Evolutionary conservation across 1,140 invertebrate genomes (phyloP).

Genomic region (Drosophila kepulauana): DNA sequence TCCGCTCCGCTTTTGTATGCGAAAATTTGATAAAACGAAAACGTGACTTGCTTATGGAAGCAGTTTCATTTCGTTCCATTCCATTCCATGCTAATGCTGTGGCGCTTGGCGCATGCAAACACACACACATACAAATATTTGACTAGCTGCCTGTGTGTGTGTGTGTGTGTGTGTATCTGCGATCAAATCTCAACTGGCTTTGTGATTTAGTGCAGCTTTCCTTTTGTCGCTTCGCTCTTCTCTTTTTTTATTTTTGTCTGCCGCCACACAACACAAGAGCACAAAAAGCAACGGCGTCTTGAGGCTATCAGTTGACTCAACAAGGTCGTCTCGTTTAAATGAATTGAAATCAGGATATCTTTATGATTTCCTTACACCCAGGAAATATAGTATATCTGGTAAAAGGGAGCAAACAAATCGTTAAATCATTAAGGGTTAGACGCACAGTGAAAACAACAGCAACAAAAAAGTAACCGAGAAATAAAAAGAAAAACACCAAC

Average conservation of each 20-base stretch:
- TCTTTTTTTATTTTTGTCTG: background rate
- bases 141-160: conserved; percentile 12
- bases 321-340: conserved; percentile 72
- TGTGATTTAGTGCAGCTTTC: conserved; percentile 72
- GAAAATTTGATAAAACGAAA: conserved; percentile 82
- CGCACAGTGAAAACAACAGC: conserved; percentile 27
- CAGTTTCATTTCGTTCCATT: conserved; percentile 9
- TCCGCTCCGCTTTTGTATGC: conserved; percentile 64
- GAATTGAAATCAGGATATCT: conserved; percentile 81
- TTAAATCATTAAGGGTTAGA: conserved; percentile 62
- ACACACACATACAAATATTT: conserved; percentile 21
- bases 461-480: background rate
- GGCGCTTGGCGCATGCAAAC: conserved; percentile 32
- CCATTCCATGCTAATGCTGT: conserved; percentile 40
- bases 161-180: conserved; percentile 37
- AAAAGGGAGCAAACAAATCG: conserved; percentile 38
- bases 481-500: conserved; percentile 45
- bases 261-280: background rate
- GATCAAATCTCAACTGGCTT: conserved; percentile 50
- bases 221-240: conserved; percentile 29
- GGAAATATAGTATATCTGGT: conserved; percentile 4
- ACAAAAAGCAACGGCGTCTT: conserved; percentile 15
- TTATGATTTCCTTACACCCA: conserved; percentile 58
- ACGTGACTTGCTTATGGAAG: conserved; percentile 75
- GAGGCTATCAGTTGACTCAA: conserved; percentile 57